A percentile compares a stretch with the other conserved stretches of the same genome.
Evolutionary conservation across 2,888 invertebrate genomes (phyloP).

Genomic region (Tinea semifulvella): DNA sequence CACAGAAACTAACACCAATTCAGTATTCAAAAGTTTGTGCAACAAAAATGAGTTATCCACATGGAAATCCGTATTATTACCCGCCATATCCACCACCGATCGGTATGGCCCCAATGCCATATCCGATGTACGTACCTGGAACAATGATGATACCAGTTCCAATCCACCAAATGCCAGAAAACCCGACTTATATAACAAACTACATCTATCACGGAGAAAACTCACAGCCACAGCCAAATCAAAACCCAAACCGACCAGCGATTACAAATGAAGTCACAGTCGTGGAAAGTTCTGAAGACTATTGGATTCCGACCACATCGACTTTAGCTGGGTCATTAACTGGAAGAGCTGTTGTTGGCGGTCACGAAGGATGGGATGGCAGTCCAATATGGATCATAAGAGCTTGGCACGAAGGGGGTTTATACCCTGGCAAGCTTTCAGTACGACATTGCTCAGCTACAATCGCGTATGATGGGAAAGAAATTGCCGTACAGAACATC

Average conservation of each 20-base stretch:
- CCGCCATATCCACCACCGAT: conserved; percentile 1
- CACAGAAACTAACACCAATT: too few species aligned
- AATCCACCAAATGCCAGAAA: conserved; percentile 21
- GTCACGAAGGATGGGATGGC: conserved; percentile 60
- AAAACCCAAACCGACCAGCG: not conserved
- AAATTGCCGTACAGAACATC: conserved; percentile 52
- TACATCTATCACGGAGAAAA: conserved; percentile 53
- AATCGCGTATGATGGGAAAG: conserved; percentile 45
- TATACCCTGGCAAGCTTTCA: conserved; percentile 56
- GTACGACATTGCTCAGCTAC: conserved; percentile 52
- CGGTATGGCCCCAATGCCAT: not conserved
- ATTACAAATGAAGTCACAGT: conserved; percentile 22
- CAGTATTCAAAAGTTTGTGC: not conserved
- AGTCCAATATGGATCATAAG: conserved; percentile 58
- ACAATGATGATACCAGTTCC: conserved; percentile 47
- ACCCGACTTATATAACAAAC: conserved; percentile 50
- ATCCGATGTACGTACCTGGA: conserved; percentile 43
- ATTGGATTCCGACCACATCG: conserved; percentile 50
- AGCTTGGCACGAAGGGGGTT: conserved; percentile 50
- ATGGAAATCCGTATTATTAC: conserved; percentile 6
- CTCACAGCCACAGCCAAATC: conserved; percentile 15
- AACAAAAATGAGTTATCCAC: conserved; percentile 9
- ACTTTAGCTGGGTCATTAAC: conserved; percentile 38
- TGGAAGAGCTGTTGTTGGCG: conserved; percentile 51
- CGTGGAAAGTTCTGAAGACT: conserved; percentile 46